phyloP scores from a whole-genome alignment of 2,113 vertebrate genomes.

The Delphinapterus leucas region DNA sequence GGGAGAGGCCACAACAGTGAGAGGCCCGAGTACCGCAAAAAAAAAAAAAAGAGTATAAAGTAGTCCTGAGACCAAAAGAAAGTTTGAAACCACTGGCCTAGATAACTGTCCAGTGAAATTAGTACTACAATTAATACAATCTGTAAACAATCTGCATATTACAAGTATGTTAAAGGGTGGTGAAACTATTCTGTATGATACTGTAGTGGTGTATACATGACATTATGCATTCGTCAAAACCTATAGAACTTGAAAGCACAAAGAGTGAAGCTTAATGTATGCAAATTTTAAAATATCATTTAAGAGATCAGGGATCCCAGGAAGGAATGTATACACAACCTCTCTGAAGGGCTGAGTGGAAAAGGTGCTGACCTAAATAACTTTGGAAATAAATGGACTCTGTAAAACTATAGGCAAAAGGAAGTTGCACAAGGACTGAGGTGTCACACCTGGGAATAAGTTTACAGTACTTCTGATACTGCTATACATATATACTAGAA shows the following conservation, averaged over 20 bases:
- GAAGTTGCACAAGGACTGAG: neutral
- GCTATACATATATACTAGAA: neutral
- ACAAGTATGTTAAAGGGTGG: neutral
- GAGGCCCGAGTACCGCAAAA: no score
- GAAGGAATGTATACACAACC: neutral
- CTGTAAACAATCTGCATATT: neutral
- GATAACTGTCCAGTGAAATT: neutral
- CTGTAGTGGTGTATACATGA: neutral
- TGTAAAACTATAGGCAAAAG: neutral
- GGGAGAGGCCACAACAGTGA: no score
- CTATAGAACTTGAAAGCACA: neutral
- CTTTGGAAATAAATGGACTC: neutral
- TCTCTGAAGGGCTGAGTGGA: neutral
- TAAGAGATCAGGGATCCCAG: neutral
- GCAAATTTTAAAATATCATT: neutral
- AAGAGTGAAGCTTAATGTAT: neutral
- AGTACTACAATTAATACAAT: neutral
- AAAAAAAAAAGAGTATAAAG: neutral
- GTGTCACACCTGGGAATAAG: neutral
- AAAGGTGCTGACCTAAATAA: neutral
- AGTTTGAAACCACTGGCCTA: neutral
- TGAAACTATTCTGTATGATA: slow-evolving; percentile 11
- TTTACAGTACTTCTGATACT: neutral
- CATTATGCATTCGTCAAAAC: neutral
- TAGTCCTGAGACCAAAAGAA: neutral